Evolutionary conservation across 2,113 vertebrate species (phyloP).

Genomic region (Meles meles): DNA sequence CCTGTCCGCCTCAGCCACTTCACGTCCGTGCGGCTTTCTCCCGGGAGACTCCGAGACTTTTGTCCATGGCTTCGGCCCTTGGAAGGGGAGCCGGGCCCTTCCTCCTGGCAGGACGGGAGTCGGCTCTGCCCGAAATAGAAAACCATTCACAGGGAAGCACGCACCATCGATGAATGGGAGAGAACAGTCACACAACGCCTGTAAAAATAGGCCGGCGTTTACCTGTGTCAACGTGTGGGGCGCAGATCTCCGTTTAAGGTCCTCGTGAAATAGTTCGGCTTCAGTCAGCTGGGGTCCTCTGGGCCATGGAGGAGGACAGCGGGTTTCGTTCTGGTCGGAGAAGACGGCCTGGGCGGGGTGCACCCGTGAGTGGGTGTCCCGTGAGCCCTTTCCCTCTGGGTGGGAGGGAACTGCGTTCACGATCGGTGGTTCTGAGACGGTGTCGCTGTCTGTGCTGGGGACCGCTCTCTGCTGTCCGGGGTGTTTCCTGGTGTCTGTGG

Average conservation of each 20-base stretch:
- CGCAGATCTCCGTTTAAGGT: not conserved
- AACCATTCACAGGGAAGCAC: fast-evolving
- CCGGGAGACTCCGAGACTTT: not conserved
- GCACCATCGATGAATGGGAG: not conserved
- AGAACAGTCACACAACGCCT: fast-evolving
- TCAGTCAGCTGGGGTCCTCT: not conserved
- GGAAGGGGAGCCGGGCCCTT: not conserved
- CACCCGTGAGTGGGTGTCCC: fast-evolving
- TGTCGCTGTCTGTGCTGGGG: fast-evolving
- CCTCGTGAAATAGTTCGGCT: not conserved
- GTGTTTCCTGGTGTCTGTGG: not conserved
- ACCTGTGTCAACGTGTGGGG: not conserved
- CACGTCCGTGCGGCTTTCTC: fast-evolving
- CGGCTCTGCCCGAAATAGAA: fast-evolving
- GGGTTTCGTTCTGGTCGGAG: fast-evolving
- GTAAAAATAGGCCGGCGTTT: not conserved
- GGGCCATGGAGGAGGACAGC: not conserved
- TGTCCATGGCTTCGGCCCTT: fast-evolving
- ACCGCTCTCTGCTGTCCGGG: fast-evolving
- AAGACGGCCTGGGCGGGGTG: fast-evolving
- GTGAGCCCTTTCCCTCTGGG: fast-evolving
- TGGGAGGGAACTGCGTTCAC: not conserved
- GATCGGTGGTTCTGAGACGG: fast-evolving
- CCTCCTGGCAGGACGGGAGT: not conserved
- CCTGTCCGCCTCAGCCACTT: not conserved